Conservation (phyloP, 2,797 vertebrate species). For the Syngnathus rostellatus region DNA sequence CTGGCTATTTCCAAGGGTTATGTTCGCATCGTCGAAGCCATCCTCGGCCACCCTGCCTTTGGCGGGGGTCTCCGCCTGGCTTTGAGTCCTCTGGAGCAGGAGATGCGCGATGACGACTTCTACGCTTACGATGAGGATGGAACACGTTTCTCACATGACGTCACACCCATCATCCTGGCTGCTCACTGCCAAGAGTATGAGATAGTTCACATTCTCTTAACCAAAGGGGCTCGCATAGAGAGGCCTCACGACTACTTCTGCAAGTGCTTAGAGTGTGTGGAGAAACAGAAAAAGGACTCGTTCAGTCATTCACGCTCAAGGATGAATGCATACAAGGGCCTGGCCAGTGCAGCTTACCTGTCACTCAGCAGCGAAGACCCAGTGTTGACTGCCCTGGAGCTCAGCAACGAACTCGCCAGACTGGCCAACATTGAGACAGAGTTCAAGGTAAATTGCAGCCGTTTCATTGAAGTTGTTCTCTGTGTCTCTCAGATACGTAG, state of each 20-base stretch:
- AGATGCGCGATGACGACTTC: constrained; percentile 89
- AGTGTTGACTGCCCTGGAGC: constrained; percentile 87
- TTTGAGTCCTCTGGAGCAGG: constrained; percentile 85
- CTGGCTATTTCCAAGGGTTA: constrained; percentile 95
- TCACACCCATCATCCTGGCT: constrained; percentile 88
- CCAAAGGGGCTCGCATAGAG: constrained; percentile 88
- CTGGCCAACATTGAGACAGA: constrained; percentile 97
- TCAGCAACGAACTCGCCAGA: constrained; percentile 91
- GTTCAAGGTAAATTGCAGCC: constrained; percentile 80
- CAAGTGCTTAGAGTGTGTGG: constrained; percentile 83
- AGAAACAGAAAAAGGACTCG: constrained; percentile 86
- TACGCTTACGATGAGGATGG: constrained; percentile 94
- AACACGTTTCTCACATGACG: constrained; percentile 90
- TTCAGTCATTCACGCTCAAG: constrained; percentile 93
- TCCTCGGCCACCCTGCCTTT: constrained; percentile 85
- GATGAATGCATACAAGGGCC: constrained; percentile 95
- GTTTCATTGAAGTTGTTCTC: background rate
- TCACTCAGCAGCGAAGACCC: constrained; percentile 93
- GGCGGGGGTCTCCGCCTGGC: constrained; percentile 81
- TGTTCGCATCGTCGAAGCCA: constrained; percentile 91
- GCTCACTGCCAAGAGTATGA: constrained; percentile 96
- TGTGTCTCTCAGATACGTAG: background rate
- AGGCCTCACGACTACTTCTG: constrained; percentile 95
- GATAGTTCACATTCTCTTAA: constrained; percentile 89
- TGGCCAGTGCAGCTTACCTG: constrained; percentile 90